Conservation (phyloP, 2,888 invertebrate species). For the Dexiosoma caninum region DNA sequence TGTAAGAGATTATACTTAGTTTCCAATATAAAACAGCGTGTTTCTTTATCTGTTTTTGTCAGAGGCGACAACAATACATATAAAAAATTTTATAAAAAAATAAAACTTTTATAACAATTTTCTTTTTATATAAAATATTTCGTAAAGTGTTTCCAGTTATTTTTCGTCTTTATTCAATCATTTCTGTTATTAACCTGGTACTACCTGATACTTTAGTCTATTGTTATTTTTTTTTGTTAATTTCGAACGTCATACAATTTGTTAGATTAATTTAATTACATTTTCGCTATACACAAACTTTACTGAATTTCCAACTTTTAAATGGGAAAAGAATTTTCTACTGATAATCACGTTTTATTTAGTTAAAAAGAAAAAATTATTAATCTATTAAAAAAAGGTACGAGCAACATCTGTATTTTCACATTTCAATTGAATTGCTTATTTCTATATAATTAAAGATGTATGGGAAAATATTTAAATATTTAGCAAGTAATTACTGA, state of each 20-base stretch:
- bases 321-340: not conserved
- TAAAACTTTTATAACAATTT: too few relatives aligned
- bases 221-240: not conserved
- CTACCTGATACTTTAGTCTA: not conserved
- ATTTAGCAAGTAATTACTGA: not conserved
- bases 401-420: not conserved
- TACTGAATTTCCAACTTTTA: not conserved
- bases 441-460: not conserved
- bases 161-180: not conserved
- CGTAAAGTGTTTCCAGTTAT: too few relatives aligned
- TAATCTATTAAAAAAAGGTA: not conserved
- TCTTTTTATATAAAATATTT: too few relatives aligned
- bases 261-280: not conserved
- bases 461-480: not conserved
- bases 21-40: too few relatives aligned
- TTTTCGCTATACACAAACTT: not conserved
- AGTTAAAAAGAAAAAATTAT: constrained; percentile 9
- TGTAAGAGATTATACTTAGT: too few relatives aligned
- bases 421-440: not conserved
- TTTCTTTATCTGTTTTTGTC: too few relatives aligned
- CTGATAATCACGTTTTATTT: constrained; percentile 22
- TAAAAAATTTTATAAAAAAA: too few relatives aligned
- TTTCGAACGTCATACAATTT: not conserved
- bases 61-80: too few relatives aligned
- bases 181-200: not conserved